Conservation (phyloP, 2,113 vertebrate genomes). For the Stigmatopora argus region DNA sequence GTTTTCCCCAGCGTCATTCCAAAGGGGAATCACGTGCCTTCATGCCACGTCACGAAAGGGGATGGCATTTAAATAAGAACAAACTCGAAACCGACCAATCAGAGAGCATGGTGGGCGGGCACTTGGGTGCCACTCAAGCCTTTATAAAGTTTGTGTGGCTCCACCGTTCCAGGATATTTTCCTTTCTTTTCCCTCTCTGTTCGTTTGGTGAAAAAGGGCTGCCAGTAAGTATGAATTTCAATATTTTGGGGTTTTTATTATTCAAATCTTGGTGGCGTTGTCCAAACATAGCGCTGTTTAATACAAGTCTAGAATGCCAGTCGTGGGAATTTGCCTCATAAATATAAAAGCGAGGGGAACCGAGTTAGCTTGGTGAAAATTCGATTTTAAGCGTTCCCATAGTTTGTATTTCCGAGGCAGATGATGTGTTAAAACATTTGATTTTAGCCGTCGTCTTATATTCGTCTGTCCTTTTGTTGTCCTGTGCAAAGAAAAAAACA, state of each 20-base stretch:
- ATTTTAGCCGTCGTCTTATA: not conserved
- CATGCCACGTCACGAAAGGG: constrained; percentile 6
- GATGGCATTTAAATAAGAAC: not conserved
- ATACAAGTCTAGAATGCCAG: not conserved
- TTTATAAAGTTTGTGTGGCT: constrained; percentile 59
- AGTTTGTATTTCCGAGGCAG: accelerated
- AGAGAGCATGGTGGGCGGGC: constrained; percentile 17
- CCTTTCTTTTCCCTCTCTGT: too few species aligned
- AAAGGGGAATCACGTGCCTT: constrained; percentile 55
- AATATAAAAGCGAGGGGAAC: not conserved
- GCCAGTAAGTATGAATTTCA: not conserved
- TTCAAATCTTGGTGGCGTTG: not conserved
- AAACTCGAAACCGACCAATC: constrained; percentile 56
- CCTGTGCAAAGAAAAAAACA: not conserved
- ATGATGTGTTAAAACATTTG: accelerated
- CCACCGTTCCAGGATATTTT: accelerated
- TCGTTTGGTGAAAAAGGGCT: not conserved
- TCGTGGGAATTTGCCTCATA: not conserved
- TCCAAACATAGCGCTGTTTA: too few species aligned
- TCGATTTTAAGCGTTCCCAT: accelerated
- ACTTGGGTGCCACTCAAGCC: not conserved
- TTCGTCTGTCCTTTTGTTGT: constrained; percentile 20
- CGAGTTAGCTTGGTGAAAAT: not conserved
- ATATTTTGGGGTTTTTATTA: not conserved
- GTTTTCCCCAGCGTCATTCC: not conserved